phyloP scores from a whole-genome alignment of 2,113 vertebrate species.

The Eurypyga helias region DNA sequence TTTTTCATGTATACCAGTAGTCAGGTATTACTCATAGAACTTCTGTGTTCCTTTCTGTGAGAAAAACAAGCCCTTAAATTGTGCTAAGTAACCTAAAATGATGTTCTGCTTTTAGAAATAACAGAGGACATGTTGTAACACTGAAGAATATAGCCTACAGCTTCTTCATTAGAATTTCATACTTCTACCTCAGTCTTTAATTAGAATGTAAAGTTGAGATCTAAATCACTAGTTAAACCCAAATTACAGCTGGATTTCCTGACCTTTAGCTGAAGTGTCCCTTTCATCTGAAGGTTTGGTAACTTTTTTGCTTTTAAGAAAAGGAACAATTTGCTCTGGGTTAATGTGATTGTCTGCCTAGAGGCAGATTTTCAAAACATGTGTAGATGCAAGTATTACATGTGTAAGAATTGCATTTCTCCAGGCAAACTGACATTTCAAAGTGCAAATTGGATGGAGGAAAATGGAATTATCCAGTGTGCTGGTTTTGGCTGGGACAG shows the following conservation, averaged over 20 bases:
- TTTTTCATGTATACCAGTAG: not conserved
- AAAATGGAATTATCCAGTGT: not conserved
- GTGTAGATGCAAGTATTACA: conserved; percentile 15
- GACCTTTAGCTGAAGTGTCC: conserved; percentile 27
- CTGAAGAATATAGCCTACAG: not conserved
- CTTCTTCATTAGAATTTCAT: conserved; percentile 33
- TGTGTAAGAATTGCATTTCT: not conserved
- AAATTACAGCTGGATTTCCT: conserved; percentile 41
- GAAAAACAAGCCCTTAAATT: not conserved
- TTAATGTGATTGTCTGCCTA: not conserved
- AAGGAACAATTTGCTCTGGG: conserved; percentile 12
- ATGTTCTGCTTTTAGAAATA: not conserved
- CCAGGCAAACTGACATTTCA: conserved; percentile 4
- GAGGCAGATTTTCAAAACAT: not conserved
- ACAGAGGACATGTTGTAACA: not conserved
- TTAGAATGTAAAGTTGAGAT: conserved; percentile 43
- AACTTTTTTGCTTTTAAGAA: not conserved
- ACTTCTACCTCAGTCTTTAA: conserved; percentile 35
- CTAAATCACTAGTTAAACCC: conserved; percentile 23
- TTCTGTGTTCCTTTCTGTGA: not conserved
- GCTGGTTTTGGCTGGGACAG: no score
- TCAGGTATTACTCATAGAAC: not conserved
- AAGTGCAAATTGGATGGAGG: not conserved
- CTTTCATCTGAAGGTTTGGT: conserved; percentile 20
- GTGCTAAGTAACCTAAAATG: not conserved